Evolutionary conservation across 2,113 vertebrate species (phyloP).

Genomic region (Caretta caretta): DNA sequence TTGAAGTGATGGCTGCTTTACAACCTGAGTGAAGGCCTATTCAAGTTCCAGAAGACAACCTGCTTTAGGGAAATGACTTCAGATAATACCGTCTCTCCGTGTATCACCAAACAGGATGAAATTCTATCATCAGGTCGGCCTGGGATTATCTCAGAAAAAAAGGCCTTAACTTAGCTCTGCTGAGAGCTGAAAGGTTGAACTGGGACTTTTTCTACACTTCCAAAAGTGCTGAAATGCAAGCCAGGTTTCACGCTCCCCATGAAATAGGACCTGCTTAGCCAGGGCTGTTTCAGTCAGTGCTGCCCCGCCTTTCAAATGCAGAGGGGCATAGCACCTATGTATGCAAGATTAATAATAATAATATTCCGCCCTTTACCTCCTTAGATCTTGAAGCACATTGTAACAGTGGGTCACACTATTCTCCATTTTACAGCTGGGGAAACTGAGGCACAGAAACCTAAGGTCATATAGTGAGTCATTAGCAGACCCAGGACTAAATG

Average conservation of each 20-base stretch:
- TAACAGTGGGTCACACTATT: neutral
- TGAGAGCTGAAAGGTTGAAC: neutral
- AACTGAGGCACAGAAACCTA: neutral
- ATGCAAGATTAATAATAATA: no score
- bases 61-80: accelerated
- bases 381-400: no score
- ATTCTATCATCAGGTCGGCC: accelerated
- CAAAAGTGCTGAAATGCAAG: neutral
- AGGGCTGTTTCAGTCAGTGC: neutral
- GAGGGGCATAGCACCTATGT: no score
- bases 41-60: neutral
- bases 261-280: neutral
- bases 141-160: neutral
- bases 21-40: neutral
- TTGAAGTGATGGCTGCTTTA: neutral
- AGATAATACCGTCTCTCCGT: neutral
- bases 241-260: neutral
- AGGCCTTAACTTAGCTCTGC: neutral
- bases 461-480: neutral
- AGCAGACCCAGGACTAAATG: neutral
- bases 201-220: neutral
- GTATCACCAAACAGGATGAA: neutral
- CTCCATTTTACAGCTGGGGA: neutral
- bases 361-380: no score
- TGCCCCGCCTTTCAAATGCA: neutral